Percentiles rank a stretch among this genome's conserved stretches.
These are phyloP conservation scores for Habrosyne pyritoides DNA, from an alignment of 2,888 invertebrate genomes.

Conservation along the genomic window DNA sequence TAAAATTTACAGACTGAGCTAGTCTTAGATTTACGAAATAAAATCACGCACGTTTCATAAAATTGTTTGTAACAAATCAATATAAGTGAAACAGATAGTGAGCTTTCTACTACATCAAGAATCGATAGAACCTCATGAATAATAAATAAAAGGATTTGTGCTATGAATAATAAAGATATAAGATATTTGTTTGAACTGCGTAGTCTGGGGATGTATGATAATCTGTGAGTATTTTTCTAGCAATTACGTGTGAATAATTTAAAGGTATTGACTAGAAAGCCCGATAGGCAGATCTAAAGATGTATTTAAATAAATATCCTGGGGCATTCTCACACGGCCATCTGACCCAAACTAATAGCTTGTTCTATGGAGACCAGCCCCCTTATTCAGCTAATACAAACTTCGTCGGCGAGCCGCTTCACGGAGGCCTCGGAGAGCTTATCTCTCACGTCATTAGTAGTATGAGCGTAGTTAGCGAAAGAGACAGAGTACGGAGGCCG, in stretches of 20 bases:
- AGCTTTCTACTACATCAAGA: constrained; percentile 10
- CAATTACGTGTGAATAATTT: background rate
- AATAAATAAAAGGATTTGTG: constrained; percentile 12
- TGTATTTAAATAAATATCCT: too few relatives aligned
- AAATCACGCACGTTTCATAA: background rate
- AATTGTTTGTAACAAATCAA: background rate
- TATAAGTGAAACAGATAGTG: background rate
- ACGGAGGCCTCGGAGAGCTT: too few relatives aligned
- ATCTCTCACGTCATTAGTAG: too few relatives aligned
- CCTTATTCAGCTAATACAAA: too few relatives aligned
- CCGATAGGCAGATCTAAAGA: too few relatives aligned
- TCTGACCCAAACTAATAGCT: too few relatives aligned
- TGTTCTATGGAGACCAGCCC: too few relatives aligned
- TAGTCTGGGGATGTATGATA: background rate
- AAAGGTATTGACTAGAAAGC: background rate
- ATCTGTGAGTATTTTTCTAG: background rate
- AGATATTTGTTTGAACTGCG: background rate
- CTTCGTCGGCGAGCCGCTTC: too few relatives aligned
- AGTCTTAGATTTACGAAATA: background rate
- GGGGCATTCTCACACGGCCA: too few relatives aligned
- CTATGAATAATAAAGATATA: background rate
- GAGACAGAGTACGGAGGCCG: too few relatives aligned
- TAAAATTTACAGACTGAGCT: background rate
- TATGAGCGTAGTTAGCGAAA: too few relatives aligned
- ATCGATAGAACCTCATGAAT: constrained; percentile 13